phyloP scores from a whole-genome alignment of 2,113 vertebrate species.

The Suricata suricatta region DNA sequence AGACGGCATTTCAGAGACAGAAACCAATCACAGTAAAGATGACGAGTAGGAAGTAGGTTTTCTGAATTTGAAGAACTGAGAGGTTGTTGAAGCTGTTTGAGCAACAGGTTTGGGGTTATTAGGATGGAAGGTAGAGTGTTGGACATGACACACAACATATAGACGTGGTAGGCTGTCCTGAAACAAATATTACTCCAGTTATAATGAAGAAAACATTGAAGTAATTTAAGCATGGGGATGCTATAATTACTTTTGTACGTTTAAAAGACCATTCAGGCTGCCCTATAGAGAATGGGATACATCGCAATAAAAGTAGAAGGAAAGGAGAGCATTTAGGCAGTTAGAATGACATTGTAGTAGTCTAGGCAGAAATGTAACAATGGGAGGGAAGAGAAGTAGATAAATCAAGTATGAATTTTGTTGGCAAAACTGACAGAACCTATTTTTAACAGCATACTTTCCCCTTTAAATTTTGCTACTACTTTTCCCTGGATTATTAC shows the following conservation, averaged over 20 bases:
- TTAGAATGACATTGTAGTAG: neutral
- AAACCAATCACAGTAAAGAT: neutral
- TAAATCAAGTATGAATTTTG: neutral
- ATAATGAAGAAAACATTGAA: neutral
- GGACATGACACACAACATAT: no score
- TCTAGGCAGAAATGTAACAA: neutral
- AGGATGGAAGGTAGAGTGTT: neutral
- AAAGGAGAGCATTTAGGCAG: neutral
- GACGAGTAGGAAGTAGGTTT: neutral
- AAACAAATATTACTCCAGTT: neutral
- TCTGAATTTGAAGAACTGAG: neutral
- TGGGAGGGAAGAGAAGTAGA: neutral
- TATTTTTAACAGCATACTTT: neutral
- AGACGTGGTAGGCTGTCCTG: neutral
- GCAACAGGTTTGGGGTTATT: accelerated
- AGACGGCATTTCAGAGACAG: neutral
- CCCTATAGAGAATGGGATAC: neutral
- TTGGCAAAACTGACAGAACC: neutral
- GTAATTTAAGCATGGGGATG: neutral
- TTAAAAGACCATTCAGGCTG: neutral
- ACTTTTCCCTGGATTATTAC: neutral
- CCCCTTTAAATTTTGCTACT: neutral
- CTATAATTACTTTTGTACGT: neutral
- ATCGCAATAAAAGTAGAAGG: neutral
- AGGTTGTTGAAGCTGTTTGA: neutral